Percentiles rank a stretch among this genome's conserved stretches.
Evolutionary conservation across 2,113 vertebrate species (phyloP).

Genomic region (Hipposideros armiger): DNA sequence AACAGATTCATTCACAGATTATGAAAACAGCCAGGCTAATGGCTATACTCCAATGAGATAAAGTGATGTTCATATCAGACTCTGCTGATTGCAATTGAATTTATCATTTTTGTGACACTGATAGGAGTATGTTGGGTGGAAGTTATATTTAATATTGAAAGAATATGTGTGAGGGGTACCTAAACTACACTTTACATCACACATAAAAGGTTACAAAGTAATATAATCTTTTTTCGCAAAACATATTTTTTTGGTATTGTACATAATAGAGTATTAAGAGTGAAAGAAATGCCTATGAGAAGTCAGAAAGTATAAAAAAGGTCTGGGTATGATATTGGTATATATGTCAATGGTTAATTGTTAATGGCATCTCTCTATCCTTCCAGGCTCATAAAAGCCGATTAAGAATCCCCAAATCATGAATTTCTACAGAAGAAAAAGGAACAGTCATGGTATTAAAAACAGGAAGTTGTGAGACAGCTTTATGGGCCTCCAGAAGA

Average conservation of each 20-base stretch:
- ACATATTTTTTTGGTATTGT: background rate
- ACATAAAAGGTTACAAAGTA: slow-evolving; percentile 19
- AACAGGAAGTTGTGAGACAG: background rate
- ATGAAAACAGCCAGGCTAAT: slow-evolving; percentile 24
- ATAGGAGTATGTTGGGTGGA: background rate
- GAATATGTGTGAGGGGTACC: background rate
- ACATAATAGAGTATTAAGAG: background rate
- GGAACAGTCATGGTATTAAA: background rate
- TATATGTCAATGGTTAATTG: background rate
- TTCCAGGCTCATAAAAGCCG: background rate
- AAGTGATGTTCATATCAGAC: slow-evolving; percentile 10
- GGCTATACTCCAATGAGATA: slow-evolving; percentile 46
- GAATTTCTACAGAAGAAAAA: background rate
- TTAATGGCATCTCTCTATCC: slow-evolving; percentile 16
- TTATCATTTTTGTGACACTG: slow-evolving; percentile 20
- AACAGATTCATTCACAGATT: slow-evolving; percentile 62
- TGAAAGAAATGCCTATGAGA: background rate
- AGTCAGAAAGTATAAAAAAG: background rate
- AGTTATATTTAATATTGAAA: slow-evolving; percentile 22
- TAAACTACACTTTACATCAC: background rate
- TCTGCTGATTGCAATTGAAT: slow-evolving; percentile 5
- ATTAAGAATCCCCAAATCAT: background rate
- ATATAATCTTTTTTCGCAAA: background rate
- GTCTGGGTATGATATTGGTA: background rate
- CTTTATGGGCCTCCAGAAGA: background rate